These are phyloP conservation scores for Neodiprion lecontei DNA, from an alignment of 1,140 invertebrate species.

Conservation along the genomic window DNA sequence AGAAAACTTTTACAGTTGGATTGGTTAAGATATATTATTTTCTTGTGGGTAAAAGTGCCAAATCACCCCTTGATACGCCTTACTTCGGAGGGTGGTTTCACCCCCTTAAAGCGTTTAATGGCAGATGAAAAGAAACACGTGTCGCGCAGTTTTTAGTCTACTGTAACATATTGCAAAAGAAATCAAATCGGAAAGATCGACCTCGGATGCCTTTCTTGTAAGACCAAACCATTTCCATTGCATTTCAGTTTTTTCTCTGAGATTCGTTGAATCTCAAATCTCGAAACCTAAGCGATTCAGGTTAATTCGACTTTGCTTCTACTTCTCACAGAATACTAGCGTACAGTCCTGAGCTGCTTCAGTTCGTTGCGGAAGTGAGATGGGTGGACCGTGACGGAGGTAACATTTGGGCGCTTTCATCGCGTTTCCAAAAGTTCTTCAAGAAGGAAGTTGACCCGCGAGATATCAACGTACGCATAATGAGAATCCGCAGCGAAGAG, in stretches of 20 bases:
- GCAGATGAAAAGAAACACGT: neutral
- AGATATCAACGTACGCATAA: slow-evolving; percentile 70
- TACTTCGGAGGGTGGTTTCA: no score
- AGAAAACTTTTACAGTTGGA: slow-evolving; percentile 22
- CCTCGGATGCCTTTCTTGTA: neutral
- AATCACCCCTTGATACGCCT: no score
- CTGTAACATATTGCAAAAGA: no score
- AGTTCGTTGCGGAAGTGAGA: slow-evolving; percentile 77
- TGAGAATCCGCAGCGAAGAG: slow-evolving; percentile 57
- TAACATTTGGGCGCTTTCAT: slow-evolving; percentile 72
- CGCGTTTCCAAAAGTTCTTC: slow-evolving; percentile 82
- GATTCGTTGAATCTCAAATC: no score
- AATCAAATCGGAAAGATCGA: neutral
- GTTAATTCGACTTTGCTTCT: slow-evolving; percentile 11
- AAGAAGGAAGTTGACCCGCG: slow-evolving; percentile 64
- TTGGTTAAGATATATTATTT: neutral
- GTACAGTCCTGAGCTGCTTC: slow-evolving; percentile 71
- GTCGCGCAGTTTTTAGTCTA: no score
- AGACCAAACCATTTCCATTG: no score
- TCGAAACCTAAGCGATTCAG: neutral
- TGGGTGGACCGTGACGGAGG: slow-evolving; percentile 70
- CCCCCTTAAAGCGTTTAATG: no score
- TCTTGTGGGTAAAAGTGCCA: neutral
- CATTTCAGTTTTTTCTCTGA: neutral
- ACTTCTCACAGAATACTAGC: slow-evolving; percentile 67